Base-by-base conservation (phyloP, 53 echinoderm and acorn worm genomes). In the Paracentrotus lividus region DNA sequence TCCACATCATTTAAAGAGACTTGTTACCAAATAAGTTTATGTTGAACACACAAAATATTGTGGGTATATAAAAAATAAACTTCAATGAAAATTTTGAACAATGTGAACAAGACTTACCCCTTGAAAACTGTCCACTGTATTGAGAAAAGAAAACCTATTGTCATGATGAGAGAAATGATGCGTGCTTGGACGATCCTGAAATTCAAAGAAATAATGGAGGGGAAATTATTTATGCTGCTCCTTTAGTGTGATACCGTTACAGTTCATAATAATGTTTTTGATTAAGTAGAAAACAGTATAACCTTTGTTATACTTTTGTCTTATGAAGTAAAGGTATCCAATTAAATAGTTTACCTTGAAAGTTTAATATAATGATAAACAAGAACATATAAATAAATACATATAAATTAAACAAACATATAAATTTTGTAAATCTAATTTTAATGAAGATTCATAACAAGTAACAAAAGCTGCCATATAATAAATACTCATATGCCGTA, bases 131-230 rank as follows among this genome's bases (percentile, higher is more conserved):
- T 95, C 96, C 55, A 99, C 99, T 15, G 99, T 97, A 90, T 99
- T 99, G 90, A 97, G 95, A 77, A 99, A 99, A 4, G 98, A 99
- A 87, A 99, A 99, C 3, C 99, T 92, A 95, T 99, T 99, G 96
- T 99, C 99, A 94, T 99, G 99, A 88, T 99, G 93, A 78, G 99
- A 98, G 84, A 98, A 98, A 43, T 97, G 95, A 92, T 99, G 99
- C 43, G 24, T 43, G 31, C 97, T 95, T 51, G 99, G 99, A 38
- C 97, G 96, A 42, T 96, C 96, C 99, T 99, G 95, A 26, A 45
- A 75, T 58, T 61, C 58, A 88, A 20, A 38, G 90, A 57, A 90
- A 52, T 14, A 47, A 18, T 26, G 0, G 34, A 31, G 18, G 13
- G 13, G 15, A 55, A 57, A 57, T 57, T 18, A 57, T 20, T 57